Evolutionary conservation across 2,888 invertebrate species (phyloP), one percentile per base, ranked within the genome.

Genomic region (Saturnia pavonia): DNA sequence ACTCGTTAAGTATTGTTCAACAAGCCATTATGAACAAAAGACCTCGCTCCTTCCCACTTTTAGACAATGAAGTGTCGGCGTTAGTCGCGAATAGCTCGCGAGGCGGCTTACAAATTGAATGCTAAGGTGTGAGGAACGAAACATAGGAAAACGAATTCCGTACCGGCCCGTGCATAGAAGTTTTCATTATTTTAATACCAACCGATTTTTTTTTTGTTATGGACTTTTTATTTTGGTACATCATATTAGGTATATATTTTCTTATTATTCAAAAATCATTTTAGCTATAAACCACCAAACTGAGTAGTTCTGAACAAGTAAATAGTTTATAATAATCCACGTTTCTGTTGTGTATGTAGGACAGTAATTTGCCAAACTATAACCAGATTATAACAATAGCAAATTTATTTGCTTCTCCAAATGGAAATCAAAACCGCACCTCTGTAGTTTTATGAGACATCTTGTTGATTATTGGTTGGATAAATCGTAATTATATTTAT

Each of bases 91-190:
- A 88, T 88, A 88, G 85, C 86, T 88, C 85, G 85, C 87, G 91
- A 90, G 88, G 86, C 85, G 88, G 77, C 80, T 79, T 83, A 84
- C 81, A 88, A 91, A 91, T 90, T 91, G 86, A 89, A 91, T 91
- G 87, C 80, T 77, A 88, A 91, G 88, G 88, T 88, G 88, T 84
- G 80, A 84, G 67, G 16, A 69, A 71, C 76, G 42, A 81, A 83
- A 88, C 83, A 87, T 69, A 90, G 85, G 86, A 77, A 9, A 1
- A 40, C 40, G 71, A 69, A 72, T 42, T 51, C 70, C 6, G 63
- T 70, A 63, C 16, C 12, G 54, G 14, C n/a, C 48, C 57, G 68
- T 16, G 65, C 0, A 22, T 51, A 68, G 25, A 2, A 43, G 27
- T 34, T 14, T 27, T 14, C 3, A 60, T 14, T 60, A 60, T 27